Base-by-base conservation (phyloP, 1,140 invertebrate species). In the Leptopilina boulardi region DNA sequence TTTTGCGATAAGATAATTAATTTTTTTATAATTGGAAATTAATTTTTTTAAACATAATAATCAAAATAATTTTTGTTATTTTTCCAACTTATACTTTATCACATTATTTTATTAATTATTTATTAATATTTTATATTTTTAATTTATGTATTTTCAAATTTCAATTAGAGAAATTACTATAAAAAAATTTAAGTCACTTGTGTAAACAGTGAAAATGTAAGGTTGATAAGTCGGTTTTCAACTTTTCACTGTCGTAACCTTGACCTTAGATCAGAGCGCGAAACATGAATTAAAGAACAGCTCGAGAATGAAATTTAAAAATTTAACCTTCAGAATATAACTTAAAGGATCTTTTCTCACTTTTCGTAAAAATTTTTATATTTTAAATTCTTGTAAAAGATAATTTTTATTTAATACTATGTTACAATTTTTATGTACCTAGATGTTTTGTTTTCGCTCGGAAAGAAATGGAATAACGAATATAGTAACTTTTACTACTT, bases 251-350 rank as follows among this genome's bases (percentile, higher is more conserved):
- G 59, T 11, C 59, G 59, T 30, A 66, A 66, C 59, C 59, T 66
- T 66, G 59, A 66, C 59, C 59, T 66, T 30, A 26, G 23, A 10
- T 3, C 26, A 66, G 59, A 66, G 59, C 0, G 59, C 59, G 13
- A 6, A 5, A 30, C 23, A 34, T 66, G 59, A 66, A 66, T 66
- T 66, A 66, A 66, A 66, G 59, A 66, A 66, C 15, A 66, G 59
- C 59, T 66, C 59, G 59, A 34, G 59, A 66, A 66, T 66, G 59
- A 66, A 66, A 66, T 66, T 66, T 66, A 34, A 66, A 66, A 66
- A 66, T 66, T 66, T 23, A 66, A n/a, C 59, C 23, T 66, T 66
- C 59, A 26, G 13, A 2, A 23, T 66, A 15, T 30, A 30, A 30
- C n/a, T 34, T 2, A 11, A 30, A 3, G 23, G n/a, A 3, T n/a